A percentile compares a stretch with the other conserved stretches of the same genome.
phyloP scores from a whole-genome alignment of 2,888 invertebrate genomes.

The Torymus texanus region DNA sequence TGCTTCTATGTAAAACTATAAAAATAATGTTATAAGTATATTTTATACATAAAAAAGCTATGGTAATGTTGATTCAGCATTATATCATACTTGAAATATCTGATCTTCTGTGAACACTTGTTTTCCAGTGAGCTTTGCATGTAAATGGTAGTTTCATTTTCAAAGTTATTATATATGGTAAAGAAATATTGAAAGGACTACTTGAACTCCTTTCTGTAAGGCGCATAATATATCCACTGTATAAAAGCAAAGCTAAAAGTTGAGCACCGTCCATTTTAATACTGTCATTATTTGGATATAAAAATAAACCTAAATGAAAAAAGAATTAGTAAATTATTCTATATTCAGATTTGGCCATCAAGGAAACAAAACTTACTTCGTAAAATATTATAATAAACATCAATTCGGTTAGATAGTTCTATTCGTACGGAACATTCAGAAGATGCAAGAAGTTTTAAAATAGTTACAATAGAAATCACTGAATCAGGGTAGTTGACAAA shows the following conservation, averaged over 20 bases:
- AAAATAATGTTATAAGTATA: conserved; percentile 28
- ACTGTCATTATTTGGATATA: conserved; percentile 77
- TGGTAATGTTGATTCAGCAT: neutral
- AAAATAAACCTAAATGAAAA: conserved; percentile 74
- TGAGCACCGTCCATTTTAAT: conserved; percentile 76
- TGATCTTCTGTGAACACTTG: conserved; percentile 73
- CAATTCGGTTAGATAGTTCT: conserved; percentile 77
- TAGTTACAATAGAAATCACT: conserved; percentile 75
- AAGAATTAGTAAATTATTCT: conserved; percentile 20
- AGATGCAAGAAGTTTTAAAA: conserved; percentile 76
- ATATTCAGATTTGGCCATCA: conserved; percentile 32
- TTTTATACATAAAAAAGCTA: conserved; percentile 3
- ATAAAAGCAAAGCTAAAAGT: conserved; percentile 76
- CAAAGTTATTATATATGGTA: conserved; percentile 75
- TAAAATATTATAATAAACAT: conserved; percentile 75
- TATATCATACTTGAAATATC: conserved; percentile 65
- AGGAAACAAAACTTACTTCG: conserved; percentile 72
- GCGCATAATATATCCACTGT: conserved; percentile 73
- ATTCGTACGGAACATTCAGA: conserved; percentile 78
- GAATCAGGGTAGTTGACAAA: conserved; percentile 77
- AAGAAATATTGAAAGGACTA: conserved; percentile 71
- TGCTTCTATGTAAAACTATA: conserved; percentile 61
- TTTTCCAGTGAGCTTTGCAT: conserved; percentile 76
- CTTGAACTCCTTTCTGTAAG: conserved; percentile 59
- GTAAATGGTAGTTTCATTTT: conserved; percentile 76